Percentiles rank a stretch among this genome's conserved stretches.
These are phyloP conservation scores for Sphenopsis melanotis DNA, from an alignment of 2,797 vertebrate species.

Conservation along the genomic window DNA sequence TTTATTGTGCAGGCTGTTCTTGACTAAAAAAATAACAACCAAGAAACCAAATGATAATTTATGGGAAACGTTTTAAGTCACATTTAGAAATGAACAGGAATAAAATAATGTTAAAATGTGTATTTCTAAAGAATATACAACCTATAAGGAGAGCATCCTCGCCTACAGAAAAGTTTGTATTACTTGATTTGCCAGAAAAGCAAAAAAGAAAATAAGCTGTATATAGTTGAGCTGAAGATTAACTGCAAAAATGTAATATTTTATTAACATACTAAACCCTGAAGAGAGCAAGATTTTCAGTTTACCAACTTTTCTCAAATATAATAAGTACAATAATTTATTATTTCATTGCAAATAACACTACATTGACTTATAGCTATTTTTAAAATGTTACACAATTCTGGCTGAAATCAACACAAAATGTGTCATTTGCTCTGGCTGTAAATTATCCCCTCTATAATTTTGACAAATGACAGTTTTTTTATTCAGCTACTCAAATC, in stretches of 20 bases:
- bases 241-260: neutral
- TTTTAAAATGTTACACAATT: neutral
- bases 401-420: neutral
- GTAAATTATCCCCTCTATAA: slow-evolving; percentile 5
- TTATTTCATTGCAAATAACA: neutral
- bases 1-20: neutral
- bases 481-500: slow-evolving; percentile 22
- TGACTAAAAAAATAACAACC: neutral
- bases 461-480: neutral
- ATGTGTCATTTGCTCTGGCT: neutral
- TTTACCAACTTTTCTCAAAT: neutral
- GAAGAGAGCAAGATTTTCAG: neutral
- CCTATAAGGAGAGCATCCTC: neutral
- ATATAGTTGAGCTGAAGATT: neutral
- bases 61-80: neutral
- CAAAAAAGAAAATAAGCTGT: neutral
- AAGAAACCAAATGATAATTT: neutral
- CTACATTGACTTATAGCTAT: neutral
- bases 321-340: neutral
- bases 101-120: neutral
- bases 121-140: neutral
- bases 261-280: slow-evolving; percentile 11
- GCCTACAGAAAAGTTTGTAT: neutral
- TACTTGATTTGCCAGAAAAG: neutral
- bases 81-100: slow-evolving; percentile 16